phyloP scores from a whole-genome alignment of 92 coral and sea anemone species.

The Epizoanthus scotinus region DNA sequence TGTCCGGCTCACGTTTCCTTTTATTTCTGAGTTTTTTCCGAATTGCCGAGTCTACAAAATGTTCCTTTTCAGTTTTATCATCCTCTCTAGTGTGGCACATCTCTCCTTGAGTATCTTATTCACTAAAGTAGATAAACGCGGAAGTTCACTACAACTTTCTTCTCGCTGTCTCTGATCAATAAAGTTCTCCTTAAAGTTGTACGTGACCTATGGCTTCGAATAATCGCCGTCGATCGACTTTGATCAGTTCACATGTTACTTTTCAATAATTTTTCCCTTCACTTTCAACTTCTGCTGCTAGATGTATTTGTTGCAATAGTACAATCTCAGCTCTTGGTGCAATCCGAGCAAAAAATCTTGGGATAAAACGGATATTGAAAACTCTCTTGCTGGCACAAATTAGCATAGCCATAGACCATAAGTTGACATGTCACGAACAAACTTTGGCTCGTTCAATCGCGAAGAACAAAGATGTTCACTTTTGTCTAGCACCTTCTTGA shows the following conservation, averaged over 20 bases:
- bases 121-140: not conserved
- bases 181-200: not conserved
- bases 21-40: constrained; percentile 87
- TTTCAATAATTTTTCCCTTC: not conserved
- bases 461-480: too few species aligned
- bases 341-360: not conserved
- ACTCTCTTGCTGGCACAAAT: constrained; percentile 20
- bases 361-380: not conserved
- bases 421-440: too few species aligned
- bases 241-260: not conserved
- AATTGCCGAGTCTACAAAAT: constrained; percentile 77
- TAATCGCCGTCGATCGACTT: constrained; percentile 16
- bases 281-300: not conserved
- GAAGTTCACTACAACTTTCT: constrained; percentile 12
- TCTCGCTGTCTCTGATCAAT: not conserved
- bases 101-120: not conserved
- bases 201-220: constrained; percentile 25
- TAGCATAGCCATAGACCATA: too few species aligned
- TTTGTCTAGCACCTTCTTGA: not conserved
- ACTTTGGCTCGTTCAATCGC: too few species aligned
- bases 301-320: not conserved
- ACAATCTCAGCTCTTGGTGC: constrained; percentile 11
- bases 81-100: constrained; percentile 77
- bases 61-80: constrained; percentile 59
- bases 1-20: constrained; percentile 94